Evolutionary conservation across 2,888 invertebrate species (phyloP).

Genomic region (Zygaena filipendulae): DNA sequence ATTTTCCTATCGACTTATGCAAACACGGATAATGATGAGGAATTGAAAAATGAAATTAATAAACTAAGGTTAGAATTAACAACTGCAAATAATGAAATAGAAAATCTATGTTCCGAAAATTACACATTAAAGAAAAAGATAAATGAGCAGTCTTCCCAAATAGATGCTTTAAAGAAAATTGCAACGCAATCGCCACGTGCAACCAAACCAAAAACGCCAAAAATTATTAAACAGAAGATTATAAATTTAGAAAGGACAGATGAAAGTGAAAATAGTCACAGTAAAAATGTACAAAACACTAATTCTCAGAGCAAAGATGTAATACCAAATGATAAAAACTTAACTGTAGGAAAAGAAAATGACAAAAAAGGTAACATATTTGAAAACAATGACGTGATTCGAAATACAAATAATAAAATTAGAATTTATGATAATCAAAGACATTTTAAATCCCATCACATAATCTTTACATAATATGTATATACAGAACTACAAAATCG

Average conservation of each 20-base stretch:
- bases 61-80: conserved; percentile 1
- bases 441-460: conserved; percentile 5
- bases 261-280: neutral
- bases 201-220: no score
- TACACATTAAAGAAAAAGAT: conserved; percentile 1
- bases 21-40: no score
- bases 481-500: conserved; percentile 10
- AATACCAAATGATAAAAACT: neutral
- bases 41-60: neutral
- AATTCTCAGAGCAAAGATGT: neutral
- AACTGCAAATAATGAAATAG: conserved; percentile 1
- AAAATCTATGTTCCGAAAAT: conserved; percentile 2
- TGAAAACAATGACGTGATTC: neutral
- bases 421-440: no score
- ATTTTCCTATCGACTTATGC: no score
- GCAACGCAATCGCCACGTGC: no score
- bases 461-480: conserved; percentile 7
- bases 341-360: neutral
- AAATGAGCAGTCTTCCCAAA: neutral
- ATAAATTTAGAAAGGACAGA: neutral
- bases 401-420: neutral
- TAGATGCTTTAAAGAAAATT: neutral
- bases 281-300: neutral
- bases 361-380: neutral
- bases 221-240: no score